Evolutionary conservation across 2,888 invertebrate genomes (phyloP), one percentile per base, ranked within the genome.

Genomic region (Cheilosia vernalis): DNA sequence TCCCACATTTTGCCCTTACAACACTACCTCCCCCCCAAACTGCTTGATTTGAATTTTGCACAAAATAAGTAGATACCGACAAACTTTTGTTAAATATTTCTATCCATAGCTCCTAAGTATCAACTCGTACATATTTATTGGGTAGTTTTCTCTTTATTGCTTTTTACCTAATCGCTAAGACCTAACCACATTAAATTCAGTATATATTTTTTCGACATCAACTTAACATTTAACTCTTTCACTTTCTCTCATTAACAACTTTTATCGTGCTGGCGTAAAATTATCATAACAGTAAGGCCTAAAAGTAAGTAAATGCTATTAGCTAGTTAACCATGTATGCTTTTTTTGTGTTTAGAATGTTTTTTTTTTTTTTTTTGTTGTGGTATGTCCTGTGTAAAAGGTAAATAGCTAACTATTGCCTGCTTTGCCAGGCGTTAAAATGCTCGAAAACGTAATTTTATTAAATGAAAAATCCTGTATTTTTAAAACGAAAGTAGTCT

Each of bases 281-380:
- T 77, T 66, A 60, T 77, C 77, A 76, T 85, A 76, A 83, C 83
- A 87, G 87, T 87, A 74, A 83, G 87, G 66, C 87, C 87, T 61
- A 87, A 87, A 87, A 87, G 87, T 87, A 83, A 87, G 87, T 87
- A 87, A 53, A 19, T 15, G 61, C 73, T 61, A 21, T 49, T 21
- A 21, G 24, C 6, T 24, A 27, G 24, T 15, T 24, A 27, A 24
- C 15, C 4, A 51, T 6, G 2, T 51, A 15, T 51, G 51, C n/a
- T 15, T 51, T 51, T 27, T 51, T 51, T 51, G 21, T 49, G 9
- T 49, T 19, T 24, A 10, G 6, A 24, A n/a, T n/a, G n/a, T n/a
- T n/a, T 6, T 5, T 15, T 17, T n/a, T 47, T 47, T 47, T 17
- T 17, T 27, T 6, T 9, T 9, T 30, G 9, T 30, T 30, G 7